These are phyloP conservation scores for Mystacornis crossleyi DNA, from an alignment of 2,113 vertebrate species.

Conservation along the genomic window DNA sequence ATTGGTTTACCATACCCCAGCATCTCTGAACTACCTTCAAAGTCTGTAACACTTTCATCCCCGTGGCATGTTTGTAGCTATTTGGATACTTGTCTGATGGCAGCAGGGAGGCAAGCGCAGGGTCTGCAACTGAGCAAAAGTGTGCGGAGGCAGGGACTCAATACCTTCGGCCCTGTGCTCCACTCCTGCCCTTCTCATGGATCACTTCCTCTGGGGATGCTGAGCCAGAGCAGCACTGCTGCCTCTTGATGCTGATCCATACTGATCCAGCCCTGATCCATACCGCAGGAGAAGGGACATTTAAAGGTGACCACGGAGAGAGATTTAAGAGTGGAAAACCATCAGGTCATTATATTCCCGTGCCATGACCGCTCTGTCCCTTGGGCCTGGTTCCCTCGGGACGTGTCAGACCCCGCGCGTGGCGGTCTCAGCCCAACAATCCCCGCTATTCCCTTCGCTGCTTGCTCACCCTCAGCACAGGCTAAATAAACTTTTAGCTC, in stretches of 20 bases:
- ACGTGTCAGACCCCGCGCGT: fast-evolving
- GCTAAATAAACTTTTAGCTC: background rate
- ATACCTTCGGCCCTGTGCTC: background rate
- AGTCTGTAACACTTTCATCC: background rate
- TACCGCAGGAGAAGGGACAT: fast-evolving
- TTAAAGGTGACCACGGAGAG: background rate
- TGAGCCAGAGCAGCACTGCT: background rate
- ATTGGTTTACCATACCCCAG: background rate
- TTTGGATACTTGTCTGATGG: background rate
- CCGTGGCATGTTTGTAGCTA: background rate
- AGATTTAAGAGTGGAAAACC: background rate
- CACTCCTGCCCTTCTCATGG: background rate
- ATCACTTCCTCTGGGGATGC: fast-evolving
- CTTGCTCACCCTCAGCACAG: background rate
- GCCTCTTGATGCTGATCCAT: background rate
- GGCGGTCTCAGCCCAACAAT: fast-evolving
- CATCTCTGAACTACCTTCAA: background rate
- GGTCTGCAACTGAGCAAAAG: background rate
- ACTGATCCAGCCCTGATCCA: background rate
- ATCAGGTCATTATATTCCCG: background rate
- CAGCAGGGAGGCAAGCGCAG: background rate
- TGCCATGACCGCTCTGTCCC: background rate
- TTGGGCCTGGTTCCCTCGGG: background rate
- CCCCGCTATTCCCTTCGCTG: background rate
- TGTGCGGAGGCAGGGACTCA: background rate